A percentile compares a stretch with the other conserved stretches of the same genome.
phyloP scores from a whole-genome alignment of 2,888 invertebrate species.

The Rugalucina vietnamica region DNA sequence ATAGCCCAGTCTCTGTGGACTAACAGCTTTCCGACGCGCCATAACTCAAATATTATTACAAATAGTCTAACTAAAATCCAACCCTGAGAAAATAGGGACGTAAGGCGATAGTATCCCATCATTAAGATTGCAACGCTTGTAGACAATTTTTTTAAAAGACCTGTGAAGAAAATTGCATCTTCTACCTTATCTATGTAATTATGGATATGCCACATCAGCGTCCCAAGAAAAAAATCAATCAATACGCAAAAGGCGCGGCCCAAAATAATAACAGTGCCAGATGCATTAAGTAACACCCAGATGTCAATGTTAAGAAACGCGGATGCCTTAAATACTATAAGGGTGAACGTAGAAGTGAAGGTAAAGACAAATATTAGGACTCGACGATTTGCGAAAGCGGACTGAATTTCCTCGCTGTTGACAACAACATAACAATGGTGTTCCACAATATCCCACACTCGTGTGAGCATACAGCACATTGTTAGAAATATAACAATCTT shows the following conservation, averaged over 20 bases:
- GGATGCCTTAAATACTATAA: not conserved
- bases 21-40: not conserved
- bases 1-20: not conserved
- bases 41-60: not conserved
- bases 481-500: not conserved
- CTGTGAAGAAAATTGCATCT: not conserved
- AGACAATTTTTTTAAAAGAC: not conserved
- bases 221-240: not conserved
- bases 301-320: not conserved
- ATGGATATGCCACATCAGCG: not conserved
- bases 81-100: not conserved
- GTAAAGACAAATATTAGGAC: not conserved
- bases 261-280: not conserved
- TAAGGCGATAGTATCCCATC: not conserved
- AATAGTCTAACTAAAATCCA: not conserved
- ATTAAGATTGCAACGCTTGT: not conserved
- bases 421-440: not conserved
- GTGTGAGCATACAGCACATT: not conserved
- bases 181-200: constrained; percentile 1
- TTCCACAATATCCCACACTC: not conserved
- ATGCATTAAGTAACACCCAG: not conserved
- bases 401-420: not conserved
- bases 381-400: not conserved
- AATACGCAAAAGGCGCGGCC: not conserved
- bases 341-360: not conserved